Evolutionary conservation across 1,140 invertebrate species (phyloP).

Genomic region (Ectropis grisescens): DNA sequence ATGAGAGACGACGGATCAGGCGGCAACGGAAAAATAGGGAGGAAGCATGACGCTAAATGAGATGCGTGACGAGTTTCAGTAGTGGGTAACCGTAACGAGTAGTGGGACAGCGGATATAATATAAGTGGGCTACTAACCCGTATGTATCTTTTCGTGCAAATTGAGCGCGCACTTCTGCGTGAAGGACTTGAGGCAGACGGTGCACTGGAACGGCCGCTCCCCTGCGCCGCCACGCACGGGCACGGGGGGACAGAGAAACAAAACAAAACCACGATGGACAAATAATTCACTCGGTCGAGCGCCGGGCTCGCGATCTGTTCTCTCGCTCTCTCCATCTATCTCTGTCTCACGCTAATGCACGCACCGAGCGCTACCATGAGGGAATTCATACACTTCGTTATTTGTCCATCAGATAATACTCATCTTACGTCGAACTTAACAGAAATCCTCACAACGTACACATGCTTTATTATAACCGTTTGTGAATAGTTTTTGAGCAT

Average conservation of each 20-base stretch:
- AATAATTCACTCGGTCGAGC: conserved; percentile 60
- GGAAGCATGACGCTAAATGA: conserved; percentile 64
- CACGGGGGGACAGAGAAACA: conserved; percentile 66
- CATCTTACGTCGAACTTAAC: conserved; percentile 48
- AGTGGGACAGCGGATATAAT: conserved; percentile 45
- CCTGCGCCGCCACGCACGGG: conserved; percentile 65
- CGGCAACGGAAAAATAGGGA: conserved; percentile 61
- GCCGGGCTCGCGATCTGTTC: no score
- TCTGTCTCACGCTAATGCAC: no score
- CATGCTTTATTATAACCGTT: conserved; percentile 66
- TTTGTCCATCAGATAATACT: conserved; percentile 62
- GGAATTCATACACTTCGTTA: conserved; percentile 50
- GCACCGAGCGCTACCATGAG: conserved; percentile 58
- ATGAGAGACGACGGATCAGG: conserved; percentile 57
- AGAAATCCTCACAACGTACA: conserved; percentile 59
- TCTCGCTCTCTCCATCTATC: no score
- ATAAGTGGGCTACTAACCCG: conserved; percentile 72
- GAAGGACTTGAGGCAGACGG: conserved; percentile 77
- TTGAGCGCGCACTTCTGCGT: conserved; percentile 77
- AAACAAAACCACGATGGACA: conserved; percentile 70
- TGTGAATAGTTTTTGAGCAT: conserved; percentile 72
- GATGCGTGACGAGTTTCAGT: conserved; percentile 42
- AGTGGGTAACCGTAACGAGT: conserved; percentile 42
- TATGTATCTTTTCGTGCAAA: conserved; percentile 77
- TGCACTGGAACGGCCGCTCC: conserved; percentile 76